A percentile compares a stretch with the other conserved stretches of the same genome.
Conservation (phyloP, 2,888 invertebrate species). For the Microctonus brassicae region DNA sequence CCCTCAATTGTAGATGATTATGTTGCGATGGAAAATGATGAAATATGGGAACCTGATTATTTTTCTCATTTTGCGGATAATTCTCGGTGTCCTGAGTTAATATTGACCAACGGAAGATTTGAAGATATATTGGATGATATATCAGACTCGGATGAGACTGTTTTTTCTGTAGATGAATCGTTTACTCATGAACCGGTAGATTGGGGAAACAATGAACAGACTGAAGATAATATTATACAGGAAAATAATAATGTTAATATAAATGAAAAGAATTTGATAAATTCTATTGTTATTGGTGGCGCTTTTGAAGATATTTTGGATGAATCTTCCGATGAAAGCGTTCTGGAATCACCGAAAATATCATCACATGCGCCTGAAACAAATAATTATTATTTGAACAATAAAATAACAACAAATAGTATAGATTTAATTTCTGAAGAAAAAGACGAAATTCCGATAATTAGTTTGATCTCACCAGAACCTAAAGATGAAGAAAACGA, state of each 20-base stretch:
- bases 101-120: neutral
- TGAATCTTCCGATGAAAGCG: constrained; percentile 31
- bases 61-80: neutral
- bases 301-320: constrained; percentile 38
- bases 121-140: constrained; percentile 51
- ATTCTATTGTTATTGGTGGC: constrained; percentile 8
- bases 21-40: constrained; percentile 1
- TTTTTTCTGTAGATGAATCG: constrained; percentile 4
- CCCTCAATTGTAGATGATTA: neutral
- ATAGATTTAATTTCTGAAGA: neutral
- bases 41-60: neutral
- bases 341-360: neutral
- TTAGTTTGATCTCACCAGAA: neutral
- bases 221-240: neutral
- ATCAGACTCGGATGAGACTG: constrained; percentile 46
- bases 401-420: neutral
- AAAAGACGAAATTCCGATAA: neutral
- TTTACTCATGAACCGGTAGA: neutral
- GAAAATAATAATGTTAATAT: constrained; percentile 7
- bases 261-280: neutral
- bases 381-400: neutral
- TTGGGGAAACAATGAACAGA: neutral
- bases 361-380: neutral
- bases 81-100: neutral
- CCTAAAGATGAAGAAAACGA: neutral